These are phyloP conservation scores for Thamnaconus septentrionalis DNA, from an alignment of 2,113 vertebrate species.

Conservation along the genomic window DNA sequence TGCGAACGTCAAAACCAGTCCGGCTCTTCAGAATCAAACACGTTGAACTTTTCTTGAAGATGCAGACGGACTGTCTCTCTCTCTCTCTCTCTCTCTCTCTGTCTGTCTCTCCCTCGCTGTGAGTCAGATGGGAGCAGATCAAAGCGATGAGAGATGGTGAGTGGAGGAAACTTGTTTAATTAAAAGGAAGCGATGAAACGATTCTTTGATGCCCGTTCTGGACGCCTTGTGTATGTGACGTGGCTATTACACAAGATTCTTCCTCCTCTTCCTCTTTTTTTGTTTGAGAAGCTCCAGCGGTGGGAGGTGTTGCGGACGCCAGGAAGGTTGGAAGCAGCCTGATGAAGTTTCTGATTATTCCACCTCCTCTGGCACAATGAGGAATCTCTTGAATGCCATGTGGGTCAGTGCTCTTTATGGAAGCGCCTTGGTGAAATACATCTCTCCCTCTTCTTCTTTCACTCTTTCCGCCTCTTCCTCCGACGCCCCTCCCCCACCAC, in stretches of 20 bases:
- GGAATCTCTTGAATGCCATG: slow-evolving; percentile 73
- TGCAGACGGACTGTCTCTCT: slow-evolving; percentile 46
- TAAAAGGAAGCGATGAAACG: slow-evolving; percentile 62
- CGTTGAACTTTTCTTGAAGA: slow-evolving; percentile 57
- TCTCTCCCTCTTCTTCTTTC: slow-evolving; percentile 59
- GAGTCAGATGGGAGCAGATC: slow-evolving; percentile 65
- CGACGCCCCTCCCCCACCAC: slow-evolving; percentile 57
- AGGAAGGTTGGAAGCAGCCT: slow-evolving; percentile 54
- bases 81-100: neutral
- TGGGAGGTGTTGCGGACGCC: slow-evolving; percentile 52
- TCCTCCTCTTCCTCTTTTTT: slow-evolving; percentile 12
- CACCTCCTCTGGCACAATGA: slow-evolving; percentile 68
- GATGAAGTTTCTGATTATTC: slow-evolving; percentile 74
- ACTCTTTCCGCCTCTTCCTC: slow-evolving; percentile 57
- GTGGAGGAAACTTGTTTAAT: slow-evolving; percentile 74
- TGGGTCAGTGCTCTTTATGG: slow-evolving; percentile 78
- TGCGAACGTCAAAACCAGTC: slow-evolving; percentile 18
- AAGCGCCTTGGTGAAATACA: slow-evolving; percentile 76
- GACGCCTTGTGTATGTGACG: slow-evolving; percentile 54
- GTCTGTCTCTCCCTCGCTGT: neutral
- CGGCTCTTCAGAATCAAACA: slow-evolving; percentile 49
- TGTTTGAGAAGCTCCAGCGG: slow-evolving; percentile 58
- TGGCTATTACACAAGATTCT: slow-evolving; percentile 61
- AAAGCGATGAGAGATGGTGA: slow-evolving; percentile 68
- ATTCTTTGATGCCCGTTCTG: slow-evolving; percentile 73